These are phyloP conservation scores for Cathartes aura DNA, from an alignment of 2,113 vertebrate genomes.

Conservation along the genomic window DNA sequence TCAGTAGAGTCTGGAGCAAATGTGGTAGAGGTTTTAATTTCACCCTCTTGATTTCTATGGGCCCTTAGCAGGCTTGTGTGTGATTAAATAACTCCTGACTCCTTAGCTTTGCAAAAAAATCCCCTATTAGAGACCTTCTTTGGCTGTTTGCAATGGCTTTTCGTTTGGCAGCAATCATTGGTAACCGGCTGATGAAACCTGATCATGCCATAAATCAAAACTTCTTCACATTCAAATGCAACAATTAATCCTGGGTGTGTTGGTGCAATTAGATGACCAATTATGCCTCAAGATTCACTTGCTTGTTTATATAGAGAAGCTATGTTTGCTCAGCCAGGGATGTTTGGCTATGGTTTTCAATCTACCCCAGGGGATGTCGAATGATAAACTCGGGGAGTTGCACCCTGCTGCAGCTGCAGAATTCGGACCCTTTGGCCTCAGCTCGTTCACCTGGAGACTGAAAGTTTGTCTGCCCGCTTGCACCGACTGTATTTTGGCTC, in stretches of 20 bases:
- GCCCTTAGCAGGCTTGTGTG: background rate
- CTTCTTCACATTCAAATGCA: background rate
- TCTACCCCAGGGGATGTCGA: background rate
- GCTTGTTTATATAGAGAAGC: conserved; percentile 11
- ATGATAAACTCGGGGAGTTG: background rate
- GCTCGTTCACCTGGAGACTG: background rate
- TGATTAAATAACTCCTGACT: background rate
- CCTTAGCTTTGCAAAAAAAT: background rate
- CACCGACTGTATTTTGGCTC: rapidly evolving
- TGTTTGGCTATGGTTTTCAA: background rate
- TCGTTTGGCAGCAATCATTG: background rate
- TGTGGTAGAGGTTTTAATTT: background rate
- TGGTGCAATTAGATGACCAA: conserved; percentile 62
- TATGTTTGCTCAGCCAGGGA: background rate
- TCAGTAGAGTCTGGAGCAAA: background rate
- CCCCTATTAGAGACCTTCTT: background rate
- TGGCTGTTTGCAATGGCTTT: background rate
- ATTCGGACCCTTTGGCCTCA: background rate
- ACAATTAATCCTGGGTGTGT: conserved; percentile 44
- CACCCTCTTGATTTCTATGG: background rate
- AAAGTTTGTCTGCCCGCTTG: rapidly evolving
- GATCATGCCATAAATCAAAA: conserved; percentile 20
- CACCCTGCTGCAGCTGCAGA: background rate
- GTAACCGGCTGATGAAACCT: background rate
- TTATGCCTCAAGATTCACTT: conserved; percentile 48